phyloP scores from a whole-genome alignment of 2,113 vertebrate species.

The Pionites leucogaster region DNA sequence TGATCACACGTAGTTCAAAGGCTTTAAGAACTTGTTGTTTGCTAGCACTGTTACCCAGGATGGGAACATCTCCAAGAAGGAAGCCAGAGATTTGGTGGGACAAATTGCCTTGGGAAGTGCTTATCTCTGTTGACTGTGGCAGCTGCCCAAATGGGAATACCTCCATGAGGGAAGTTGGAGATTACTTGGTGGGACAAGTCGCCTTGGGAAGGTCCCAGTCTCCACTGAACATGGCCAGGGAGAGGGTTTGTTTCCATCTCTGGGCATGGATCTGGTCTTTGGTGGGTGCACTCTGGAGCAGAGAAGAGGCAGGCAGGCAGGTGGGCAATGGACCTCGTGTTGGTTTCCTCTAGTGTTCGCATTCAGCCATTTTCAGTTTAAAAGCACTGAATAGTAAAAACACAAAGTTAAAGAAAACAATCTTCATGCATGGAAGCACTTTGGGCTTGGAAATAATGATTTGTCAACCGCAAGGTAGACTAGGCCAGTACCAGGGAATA shows the following conservation, averaged over 20 bases:
- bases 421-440: not conserved
- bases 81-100: not conserved
- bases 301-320: not conserved
- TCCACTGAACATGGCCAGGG: not conserved
- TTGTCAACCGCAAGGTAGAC: not conserved
- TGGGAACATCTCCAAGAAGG: not conserved
- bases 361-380: not conserved
- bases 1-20: accelerated
- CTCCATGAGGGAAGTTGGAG: not conserved
- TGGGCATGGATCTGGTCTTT: not conserved
- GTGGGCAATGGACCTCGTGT: not conserved
- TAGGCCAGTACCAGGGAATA: not conserved
- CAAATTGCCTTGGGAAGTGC: not conserved
- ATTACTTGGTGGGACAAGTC: not conserved
- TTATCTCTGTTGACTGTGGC: not conserved
- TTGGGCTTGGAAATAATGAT: not conserved
- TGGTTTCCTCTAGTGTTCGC: not conserved
- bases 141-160: not conserved
- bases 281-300: not conserved
- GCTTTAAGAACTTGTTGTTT: not conserved
- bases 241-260: not conserved
- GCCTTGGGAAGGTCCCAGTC: not conserved
- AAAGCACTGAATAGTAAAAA: not conserved
- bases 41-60: accelerated
- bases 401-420: not conserved